Evolutionary conservation across 2,888 invertebrate genomes (phyloP), one percentile per base, ranked within the genome.

Genomic region (Apodemia duryi): DNA sequence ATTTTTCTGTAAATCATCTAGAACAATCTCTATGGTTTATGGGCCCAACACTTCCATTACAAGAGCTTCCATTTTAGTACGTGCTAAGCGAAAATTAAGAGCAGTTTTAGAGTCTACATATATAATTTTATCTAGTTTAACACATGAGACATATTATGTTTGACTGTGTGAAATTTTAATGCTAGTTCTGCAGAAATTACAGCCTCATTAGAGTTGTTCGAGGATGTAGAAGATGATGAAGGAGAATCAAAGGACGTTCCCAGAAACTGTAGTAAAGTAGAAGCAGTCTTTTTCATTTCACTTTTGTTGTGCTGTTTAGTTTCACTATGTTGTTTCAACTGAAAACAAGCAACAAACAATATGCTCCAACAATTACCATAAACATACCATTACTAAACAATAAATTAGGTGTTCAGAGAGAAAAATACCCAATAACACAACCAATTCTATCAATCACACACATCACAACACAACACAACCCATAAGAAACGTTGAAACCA

Each of bases 121-220:
- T 10, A 73, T 72, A 61, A 69, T 71, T 66, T 74, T 75, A 67
- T 69, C 68, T 64, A 75, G 68, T 71, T 75, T 74, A 9, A 70
- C 60, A 38, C 77, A 64, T 75, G 76, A 5, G 76, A 76, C 6
- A 74, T 66, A 71, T 77, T 74, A 68, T 78, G 75, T 65, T 77
- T 77, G 9, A 78, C 74, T 65, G 73, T 72, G 66, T 76, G 75
- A 63, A 66, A 77, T 68, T 74, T 72, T 66, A 74, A 41, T 1
- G 76, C 69, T 67, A 73, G 64, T 66, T 77, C 72, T 64, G 67
- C 63, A 32, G 72, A 71, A 54, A 64, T 54, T 61, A 70, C 46
- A 64, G 65, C 67, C n/a, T 68, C 62, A 66, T 63, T 62, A 43
- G 43, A 43, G 5, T 65, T 57, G 61, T 32, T 61, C 13, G 13